A percentile compares a stretch with the other conserved stretches of the same genome.
Evolutionary conservation across 2,113 vertebrate species (phyloP).

Genomic region (Todiramphus chloris): DNA sequence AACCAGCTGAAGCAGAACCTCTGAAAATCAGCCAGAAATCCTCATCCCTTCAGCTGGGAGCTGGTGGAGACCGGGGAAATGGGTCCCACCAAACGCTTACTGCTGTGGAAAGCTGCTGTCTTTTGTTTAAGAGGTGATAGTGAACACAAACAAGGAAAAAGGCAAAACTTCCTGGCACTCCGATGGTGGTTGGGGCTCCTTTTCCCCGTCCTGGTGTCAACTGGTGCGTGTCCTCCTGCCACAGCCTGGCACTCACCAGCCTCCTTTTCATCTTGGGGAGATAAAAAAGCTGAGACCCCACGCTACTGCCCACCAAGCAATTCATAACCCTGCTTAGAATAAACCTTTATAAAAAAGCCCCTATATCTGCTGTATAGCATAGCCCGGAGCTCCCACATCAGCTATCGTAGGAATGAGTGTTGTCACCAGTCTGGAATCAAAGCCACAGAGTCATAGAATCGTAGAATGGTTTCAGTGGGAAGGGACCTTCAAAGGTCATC

Average conservation of each 20-base stretch:
- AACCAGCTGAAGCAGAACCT: not conserved
- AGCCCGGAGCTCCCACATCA: not conserved
- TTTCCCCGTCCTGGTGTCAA: not conserved
- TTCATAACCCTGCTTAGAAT: not conserved
- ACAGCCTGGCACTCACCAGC: not conserved
- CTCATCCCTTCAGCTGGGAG: not conserved
- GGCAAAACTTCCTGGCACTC: not conserved
- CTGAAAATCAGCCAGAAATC: not conserved
- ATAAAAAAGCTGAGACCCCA: not conserved
- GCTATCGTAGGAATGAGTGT: not conserved
- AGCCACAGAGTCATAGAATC: too few relatives aligned
- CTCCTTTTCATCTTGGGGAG: fast-evolving
- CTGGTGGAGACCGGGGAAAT: not conserved
- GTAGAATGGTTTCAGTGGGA: not conserved
- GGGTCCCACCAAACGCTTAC: not conserved
- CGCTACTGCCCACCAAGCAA: not conserved
- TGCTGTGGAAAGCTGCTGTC: not conserved
- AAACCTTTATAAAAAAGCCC: not conserved
- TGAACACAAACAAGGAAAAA: constrained; percentile 2
- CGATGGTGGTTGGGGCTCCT: fast-evolving
- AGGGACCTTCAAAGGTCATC: not conserved
- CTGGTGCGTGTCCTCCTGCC: fast-evolving
- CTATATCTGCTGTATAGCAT: not conserved
- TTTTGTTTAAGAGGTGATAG: not conserved
- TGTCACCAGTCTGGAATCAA: not conserved